These are phyloP conservation scores for Tarsius wallacei DNA, from an alignment of 2,797 vertebrate species.

Conservation along the genomic window DNA sequence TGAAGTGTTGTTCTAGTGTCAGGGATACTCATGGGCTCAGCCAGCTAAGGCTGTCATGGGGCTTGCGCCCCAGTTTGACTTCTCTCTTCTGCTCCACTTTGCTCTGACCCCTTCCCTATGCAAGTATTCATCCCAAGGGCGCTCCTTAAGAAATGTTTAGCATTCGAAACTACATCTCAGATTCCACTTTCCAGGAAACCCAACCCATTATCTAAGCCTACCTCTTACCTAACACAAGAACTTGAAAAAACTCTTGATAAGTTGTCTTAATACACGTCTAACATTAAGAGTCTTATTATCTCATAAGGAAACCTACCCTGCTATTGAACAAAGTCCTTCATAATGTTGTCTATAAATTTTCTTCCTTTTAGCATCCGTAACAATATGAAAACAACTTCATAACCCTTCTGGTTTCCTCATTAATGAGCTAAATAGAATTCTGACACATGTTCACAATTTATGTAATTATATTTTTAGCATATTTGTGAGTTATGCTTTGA, in stretches of 20 bases:
- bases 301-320: not conserved
- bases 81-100: not conserved
- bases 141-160: not conserved
- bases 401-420: not conserved
- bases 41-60: not conserved
- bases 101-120: not conserved
- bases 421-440: constrained; percentile 37
- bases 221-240: not conserved
- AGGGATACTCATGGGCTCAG: not conserved
- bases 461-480: constrained; percentile 15
- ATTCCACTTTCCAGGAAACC: not conserved
- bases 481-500: constrained; percentile 32
- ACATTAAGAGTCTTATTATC: not conserved
- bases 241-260: not conserved
- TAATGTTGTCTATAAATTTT: constrained; percentile 5
- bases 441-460: not conserved
- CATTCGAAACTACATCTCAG: not conserved
- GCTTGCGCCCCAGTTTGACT: not conserved
- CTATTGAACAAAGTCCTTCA: not conserved
- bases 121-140: not conserved
- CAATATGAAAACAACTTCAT: constrained; percentile 37
- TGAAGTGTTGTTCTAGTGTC: not conserved
- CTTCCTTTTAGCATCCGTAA: constrained; percentile 11
- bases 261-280: not conserved
- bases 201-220: not conserved